phyloP scores from a whole-genome alignment of 2,113 vertebrate species.

The Rhadina sibilatrix region DNA sequence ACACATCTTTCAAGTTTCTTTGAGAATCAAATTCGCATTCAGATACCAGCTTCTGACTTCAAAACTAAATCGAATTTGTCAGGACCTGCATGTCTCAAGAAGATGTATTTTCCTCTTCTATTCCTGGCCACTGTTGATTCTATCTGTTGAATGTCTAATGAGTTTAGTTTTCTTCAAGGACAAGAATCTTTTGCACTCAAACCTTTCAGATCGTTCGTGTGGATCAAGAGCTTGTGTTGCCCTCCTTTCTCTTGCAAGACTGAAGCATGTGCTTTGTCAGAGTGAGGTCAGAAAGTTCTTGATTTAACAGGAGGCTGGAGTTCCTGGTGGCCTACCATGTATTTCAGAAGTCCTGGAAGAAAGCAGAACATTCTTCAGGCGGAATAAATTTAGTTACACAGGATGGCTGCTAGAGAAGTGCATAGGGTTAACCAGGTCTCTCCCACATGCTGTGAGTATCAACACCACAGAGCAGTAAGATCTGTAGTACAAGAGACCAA shows the following conservation, averaged over 20 bases:
- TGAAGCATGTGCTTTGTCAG: neutral
- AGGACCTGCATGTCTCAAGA: conserved; percentile 23
- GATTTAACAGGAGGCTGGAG: conserved; percentile 38
- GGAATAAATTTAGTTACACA: conserved; percentile 44
- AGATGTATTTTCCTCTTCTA: conserved; percentile 8
- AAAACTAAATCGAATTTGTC: conserved; percentile 22
- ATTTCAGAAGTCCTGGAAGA: conserved; percentile 36
- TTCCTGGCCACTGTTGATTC: conserved; percentile 7
- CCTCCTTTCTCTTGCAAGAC: neutral
- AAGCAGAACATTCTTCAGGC: conserved; percentile 13
- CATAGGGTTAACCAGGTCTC: conserved; percentile 13
- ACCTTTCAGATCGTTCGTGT: neutral
- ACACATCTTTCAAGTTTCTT: conserved; percentile 30
- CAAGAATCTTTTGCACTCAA: neutral
- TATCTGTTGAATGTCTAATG: conserved; percentile 47
- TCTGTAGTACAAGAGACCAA: neutral
- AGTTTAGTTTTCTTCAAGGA: conserved; percentile 39
- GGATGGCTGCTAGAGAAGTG: neutral
- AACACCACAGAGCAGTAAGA: neutral
- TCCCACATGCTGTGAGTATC: conserved; percentile 20
- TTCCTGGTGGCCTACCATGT: neutral
- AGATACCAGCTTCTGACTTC: conserved; percentile 41
- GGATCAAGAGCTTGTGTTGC: neutral
- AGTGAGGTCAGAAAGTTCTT: conserved; percentile 22
- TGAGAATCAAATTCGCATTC: conserved; percentile 49